phyloP scores from a whole-genome alignment of 2,888 invertebrate genomes.

The Noctua pronuba region DNA sequence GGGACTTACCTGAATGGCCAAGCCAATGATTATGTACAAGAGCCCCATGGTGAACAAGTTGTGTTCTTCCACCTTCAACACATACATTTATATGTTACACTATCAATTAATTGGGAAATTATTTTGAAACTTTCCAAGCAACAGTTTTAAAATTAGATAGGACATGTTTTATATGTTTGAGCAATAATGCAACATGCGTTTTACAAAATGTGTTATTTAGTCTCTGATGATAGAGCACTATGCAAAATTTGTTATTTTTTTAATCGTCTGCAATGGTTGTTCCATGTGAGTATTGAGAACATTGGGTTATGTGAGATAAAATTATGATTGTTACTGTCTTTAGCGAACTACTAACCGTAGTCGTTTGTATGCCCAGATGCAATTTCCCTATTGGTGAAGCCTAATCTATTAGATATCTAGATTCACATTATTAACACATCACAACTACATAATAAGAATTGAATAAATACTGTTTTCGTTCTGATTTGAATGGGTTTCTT shows the following conservation, averaged over 20 bases:
- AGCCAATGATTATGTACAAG: slow-evolving; percentile 78
- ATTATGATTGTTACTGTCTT: too few relatives aligned
- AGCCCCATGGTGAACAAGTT: slow-evolving; percentile 79
- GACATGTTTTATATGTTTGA: slow-evolving; percentile 68
- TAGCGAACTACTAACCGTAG: neutral
- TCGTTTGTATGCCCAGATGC: neutral
- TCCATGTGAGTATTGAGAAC: neutral
- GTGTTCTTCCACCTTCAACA: slow-evolving; percentile 58
- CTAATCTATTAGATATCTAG: too few relatives aligned
- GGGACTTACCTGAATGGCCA: slow-evolving; percentile 82
- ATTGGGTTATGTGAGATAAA: neutral
- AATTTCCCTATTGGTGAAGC: neutral
- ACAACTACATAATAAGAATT: neutral
- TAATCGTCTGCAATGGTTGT: neutral
- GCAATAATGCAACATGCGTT: slow-evolving; percentile 55
- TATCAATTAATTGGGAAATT: slow-evolving; percentile 79
- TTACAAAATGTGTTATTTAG: slow-evolving; percentile 20
- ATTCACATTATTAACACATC: too few relatives aligned
- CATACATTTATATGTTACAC: slow-evolving; percentile 76
- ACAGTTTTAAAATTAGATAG: slow-evolving; percentile 67
- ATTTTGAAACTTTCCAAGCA: slow-evolving; percentile 68
- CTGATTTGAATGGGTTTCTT: neutral
- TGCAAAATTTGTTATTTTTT: neutral
- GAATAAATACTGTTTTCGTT: neutral
- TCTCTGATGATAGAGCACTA: slow-evolving; percentile 17